Percentiles rank a stretch among this genome's conserved stretches.
Evolutionary conservation across 2,888 invertebrate species (phyloP).

Genomic region (Corbicula japonica): DNA sequence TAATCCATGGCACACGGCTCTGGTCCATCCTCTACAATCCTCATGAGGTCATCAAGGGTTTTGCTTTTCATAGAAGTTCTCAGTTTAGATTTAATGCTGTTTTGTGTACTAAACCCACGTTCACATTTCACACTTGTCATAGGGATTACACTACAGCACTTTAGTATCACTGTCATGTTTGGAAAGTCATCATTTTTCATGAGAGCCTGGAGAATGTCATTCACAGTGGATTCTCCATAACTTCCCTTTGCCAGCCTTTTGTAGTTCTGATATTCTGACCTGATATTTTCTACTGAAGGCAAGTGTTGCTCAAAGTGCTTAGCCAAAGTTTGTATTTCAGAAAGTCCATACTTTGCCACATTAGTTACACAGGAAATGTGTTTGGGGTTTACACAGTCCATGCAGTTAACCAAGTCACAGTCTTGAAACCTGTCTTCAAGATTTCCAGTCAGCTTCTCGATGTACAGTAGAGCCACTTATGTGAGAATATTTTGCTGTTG

Average conservation of each 20-base stretch:
- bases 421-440: neutral
- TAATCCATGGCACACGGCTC: neutral
- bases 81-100: neutral
- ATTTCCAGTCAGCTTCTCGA: neutral
- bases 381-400: neutral
- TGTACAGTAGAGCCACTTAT: neutral
- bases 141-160: neutral
- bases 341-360: neutral
- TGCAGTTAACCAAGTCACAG: neutral
- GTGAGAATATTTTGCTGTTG: neutral
- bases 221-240: neutral
- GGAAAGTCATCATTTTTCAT: neutral
- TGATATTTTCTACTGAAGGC: neutral
- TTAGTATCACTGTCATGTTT: neutral
- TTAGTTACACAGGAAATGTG: neutral
- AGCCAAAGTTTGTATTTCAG: neutral
- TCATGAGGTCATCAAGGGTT: neutral
- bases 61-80: too few relatives aligned
- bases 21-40: neutral
- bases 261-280: neutral
- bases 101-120: neutral
- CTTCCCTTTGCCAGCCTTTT: neutral
- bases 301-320: neutral
- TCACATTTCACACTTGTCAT: constrained; percentile 2
- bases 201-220: neutral